Conservation (phyloP, 1,140 invertebrate genomes). For the Venturia canescens region DNA sequence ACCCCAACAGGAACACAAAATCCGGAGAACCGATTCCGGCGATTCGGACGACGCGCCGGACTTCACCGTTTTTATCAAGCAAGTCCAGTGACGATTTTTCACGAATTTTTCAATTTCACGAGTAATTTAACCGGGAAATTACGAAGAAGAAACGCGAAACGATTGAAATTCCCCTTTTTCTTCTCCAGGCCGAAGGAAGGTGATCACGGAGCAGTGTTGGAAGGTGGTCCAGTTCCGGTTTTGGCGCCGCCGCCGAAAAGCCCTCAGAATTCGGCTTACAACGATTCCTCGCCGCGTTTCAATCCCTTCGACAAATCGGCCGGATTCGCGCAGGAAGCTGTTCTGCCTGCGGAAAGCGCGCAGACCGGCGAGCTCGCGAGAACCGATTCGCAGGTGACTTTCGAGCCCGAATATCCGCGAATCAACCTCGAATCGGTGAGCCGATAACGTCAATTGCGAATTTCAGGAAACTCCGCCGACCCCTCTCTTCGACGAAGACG, state of each 20-base stretch:
- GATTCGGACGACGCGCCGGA: conserved; percentile 88
- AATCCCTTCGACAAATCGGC: conserved; percentile 88
- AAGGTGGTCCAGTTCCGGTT: conserved; percentile 80
- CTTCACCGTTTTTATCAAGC: conserved; percentile 89
- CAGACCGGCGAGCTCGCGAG: conserved; percentile 66
- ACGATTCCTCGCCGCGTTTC: conserved; percentile 77
- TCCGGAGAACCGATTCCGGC: conserved; percentile 82
- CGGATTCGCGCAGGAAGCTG: conserved; percentile 75
- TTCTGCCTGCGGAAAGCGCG: conserved; percentile 57
- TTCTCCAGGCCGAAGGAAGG: conserved; percentile 78
- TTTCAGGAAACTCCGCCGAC: conserved; percentile 89
- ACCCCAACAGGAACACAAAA: conserved; percentile 77
- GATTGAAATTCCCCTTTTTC: not conserved
- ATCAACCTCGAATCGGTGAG: not conserved
- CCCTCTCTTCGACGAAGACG: conserved; percentile 96
- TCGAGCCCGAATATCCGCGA: not conserved
- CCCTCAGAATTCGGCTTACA: conserved; percentile 76
- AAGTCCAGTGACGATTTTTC: conserved; percentile 54
- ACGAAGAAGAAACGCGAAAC: no score
- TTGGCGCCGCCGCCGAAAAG: conserved; percentile 86
- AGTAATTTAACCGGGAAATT: no score
- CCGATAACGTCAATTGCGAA: conserved; percentile 50
- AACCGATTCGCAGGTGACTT: conserved; percentile 71
- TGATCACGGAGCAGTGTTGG: conserved; percentile 59
- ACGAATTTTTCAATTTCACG: not conserved